Base-by-base conservation (phyloP, 30 jellyfish, hydroid and myxozoan genomes). In the Calvadosia cruxmelitensis region DNA sequence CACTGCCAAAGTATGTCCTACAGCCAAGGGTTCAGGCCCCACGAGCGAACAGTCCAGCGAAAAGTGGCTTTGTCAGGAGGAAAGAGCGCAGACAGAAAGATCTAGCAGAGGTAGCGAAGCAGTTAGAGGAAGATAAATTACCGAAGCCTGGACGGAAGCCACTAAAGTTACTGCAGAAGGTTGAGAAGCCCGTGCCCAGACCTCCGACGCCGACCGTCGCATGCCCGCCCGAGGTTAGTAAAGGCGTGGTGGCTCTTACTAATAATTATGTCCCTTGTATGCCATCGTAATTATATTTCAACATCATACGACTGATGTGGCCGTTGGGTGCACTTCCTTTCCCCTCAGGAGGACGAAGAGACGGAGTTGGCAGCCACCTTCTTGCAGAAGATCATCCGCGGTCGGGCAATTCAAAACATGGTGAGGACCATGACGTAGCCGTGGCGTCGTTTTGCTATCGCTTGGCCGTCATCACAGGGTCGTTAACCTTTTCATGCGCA, bases 191-290 rank as follows among this genome's bases (percentile, higher is more conserved):
- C 1, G 63, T 89, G 20, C 93, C 98, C 31, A 81, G 98, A 63
- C 98, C 98, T 24, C 98, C 98, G 1, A 89, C 98, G 20, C 98
- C 98, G 34, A 67, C 95, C 12, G 94, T 89, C 3, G 72, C 61
- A 29, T 66, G 50, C 3, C 96, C 96, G 24, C 34, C 69, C 52
- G 87, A 86, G 92, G 96, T 86, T 51, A 25, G 72, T 25, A 23
- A 7, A 25, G 49, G 10, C 61, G 7, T 42, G 20, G 20, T 42
- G n/a, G n/a, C n/a, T n/a, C n/a, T n/a, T n/a, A n/a, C n/a, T n/a
- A n/a, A n/a, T n/a, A n/a, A n/a, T n/a, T n/a, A n/a, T n/a, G n/a
- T n/a, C n/a, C n/a, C n/a, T n/a, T n/a, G n/a, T n/a, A n/a, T n/a
- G n/a, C n/a, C n/a, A n/a, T n/a, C n/a, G n/a, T n/a, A n/a, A n/a